Evolutionary conservation across 2,113 vertebrate species (phyloP).

Genomic region (Piaya cayana): DNA sequence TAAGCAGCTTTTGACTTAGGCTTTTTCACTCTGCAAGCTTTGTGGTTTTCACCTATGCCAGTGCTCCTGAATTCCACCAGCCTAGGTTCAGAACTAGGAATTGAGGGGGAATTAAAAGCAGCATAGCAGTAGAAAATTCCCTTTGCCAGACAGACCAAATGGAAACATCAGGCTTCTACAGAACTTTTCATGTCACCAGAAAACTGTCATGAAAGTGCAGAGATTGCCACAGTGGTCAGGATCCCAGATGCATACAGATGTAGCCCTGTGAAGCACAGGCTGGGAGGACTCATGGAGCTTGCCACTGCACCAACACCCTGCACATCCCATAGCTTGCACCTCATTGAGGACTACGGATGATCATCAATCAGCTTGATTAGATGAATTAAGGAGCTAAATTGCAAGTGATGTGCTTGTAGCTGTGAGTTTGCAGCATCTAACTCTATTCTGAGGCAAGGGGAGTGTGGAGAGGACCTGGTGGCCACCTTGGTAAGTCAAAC

Average conservation of each 20-base stretch:
- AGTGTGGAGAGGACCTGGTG: too few species aligned
- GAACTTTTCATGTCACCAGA: background rate
- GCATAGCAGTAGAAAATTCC: accelerated
- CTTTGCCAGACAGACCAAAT: background rate
- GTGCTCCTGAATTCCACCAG: background rate
- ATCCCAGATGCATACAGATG: background rate
- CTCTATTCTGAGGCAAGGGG: background rate
- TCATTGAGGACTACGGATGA: background rate
- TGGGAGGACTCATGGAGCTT: accelerated
- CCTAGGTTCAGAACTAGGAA: background rate
- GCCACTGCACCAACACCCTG: accelerated
- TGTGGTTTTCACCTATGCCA: accelerated
- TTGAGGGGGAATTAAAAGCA: background rate
- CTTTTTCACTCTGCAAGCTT: background rate
- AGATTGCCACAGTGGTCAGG: background rate
- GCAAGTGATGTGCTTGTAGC: too few species aligned
- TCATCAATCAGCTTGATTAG: background rate
- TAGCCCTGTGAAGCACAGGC: accelerated
- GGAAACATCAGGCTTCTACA: background rate
- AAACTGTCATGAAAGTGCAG: background rate
- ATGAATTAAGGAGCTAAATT: background rate
- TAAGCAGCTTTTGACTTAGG: background rate
- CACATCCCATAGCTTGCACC: accelerated
- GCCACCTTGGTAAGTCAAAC: background rate
- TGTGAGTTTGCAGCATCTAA: accelerated